phyloP scores from a whole-genome alignment of 2,888 invertebrate species.

The Caenorhabditis sp. region DNA sequence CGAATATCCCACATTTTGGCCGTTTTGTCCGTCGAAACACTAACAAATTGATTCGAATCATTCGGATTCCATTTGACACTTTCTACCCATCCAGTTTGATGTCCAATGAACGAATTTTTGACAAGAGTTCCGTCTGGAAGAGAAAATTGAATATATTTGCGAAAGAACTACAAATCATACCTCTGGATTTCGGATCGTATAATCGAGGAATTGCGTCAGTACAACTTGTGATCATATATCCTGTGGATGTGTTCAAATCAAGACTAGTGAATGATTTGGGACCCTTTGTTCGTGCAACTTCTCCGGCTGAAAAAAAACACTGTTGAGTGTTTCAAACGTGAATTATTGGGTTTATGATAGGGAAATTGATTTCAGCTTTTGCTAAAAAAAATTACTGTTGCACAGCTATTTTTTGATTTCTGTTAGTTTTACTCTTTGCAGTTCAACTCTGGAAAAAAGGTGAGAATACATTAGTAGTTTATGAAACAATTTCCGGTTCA shows the following conservation, averaged over 20 bases:
- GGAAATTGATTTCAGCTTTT: no score
- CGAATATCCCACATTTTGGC: constrained; percentile 92
- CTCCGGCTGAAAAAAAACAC: constrained; percentile 55
- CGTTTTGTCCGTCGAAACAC: constrained; percentile 88
- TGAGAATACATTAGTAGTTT: no score
- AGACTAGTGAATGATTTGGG: constrained; percentile 82
- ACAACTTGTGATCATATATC: constrained; percentile 82
- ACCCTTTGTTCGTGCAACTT: constrained; percentile 49
- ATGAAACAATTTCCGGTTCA: no score
- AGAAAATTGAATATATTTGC: constrained; percentile 13
- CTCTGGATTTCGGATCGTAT: constrained; percentile 86
- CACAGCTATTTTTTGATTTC: no score
- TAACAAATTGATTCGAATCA: constrained; percentile 85
- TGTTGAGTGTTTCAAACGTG: no score
- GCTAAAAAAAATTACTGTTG: no score
- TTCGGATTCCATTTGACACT: constrained; percentile 87
- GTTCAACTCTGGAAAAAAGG: no score
- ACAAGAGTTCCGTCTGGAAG: constrained; percentile 79
- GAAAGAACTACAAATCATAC: constrained; percentile 58
- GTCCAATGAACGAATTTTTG: constrained; percentile 86
- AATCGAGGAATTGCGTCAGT: constrained; percentile 89
- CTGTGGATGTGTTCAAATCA: constrained; percentile 83
- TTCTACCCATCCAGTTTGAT: constrained; percentile 90
- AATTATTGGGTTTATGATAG: no score
- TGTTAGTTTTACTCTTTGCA: no score